Base-by-base conservation (phyloP, 2,113 vertebrate species). In the Dicentrarchus labrax region DNA sequence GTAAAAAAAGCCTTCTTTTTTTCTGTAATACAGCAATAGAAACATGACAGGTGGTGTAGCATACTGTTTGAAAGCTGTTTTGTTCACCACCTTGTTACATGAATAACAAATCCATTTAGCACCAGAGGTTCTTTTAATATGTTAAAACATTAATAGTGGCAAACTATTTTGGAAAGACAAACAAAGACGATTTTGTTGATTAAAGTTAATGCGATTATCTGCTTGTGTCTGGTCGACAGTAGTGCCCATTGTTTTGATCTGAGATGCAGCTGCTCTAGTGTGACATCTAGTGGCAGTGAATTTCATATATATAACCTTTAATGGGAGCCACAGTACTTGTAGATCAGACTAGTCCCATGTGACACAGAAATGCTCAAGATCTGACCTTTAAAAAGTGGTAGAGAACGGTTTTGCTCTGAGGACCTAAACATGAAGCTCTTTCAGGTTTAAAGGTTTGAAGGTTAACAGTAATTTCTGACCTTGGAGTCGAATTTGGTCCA, bases 401-500 rank as follows among this genome's bases (percentile, higher is more conserved):
- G 5, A 16, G 19, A 11, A 62, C 4, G 5, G 22, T 43, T 76
- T 66, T 24, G 38, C 15, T 9, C 7, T 50, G 41, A 17, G 30
- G 5, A 24, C 12, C 1, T 22, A 43, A 38, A 53, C 17, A n/a
- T 5, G 22, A 64, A 48, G 15, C 17, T 19, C 48, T 73, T 72
- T 39, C 13, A 22, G 13, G 8, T 57, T 21, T 39, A 7, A 24
- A 65, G 56, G 17, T 57, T 21, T 39, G 7, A 22, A 69, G 54
- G 41, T 39, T 16, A 0, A 65, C 9, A 22, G 30, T 79, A 93
- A 97, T 95, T 95, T 96, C 94, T 90, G n/a, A 95, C 94, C 92
- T 92, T 93, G 48, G 86, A 82, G 30, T 80, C 94, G 80, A 97
- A 98, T 45, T 92, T 91, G 30, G 70, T 77, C 98, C 98, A 99